Base-by-base conservation (phyloP, 2,888 invertebrate species). In the Andrena trimmerana region DNA sequence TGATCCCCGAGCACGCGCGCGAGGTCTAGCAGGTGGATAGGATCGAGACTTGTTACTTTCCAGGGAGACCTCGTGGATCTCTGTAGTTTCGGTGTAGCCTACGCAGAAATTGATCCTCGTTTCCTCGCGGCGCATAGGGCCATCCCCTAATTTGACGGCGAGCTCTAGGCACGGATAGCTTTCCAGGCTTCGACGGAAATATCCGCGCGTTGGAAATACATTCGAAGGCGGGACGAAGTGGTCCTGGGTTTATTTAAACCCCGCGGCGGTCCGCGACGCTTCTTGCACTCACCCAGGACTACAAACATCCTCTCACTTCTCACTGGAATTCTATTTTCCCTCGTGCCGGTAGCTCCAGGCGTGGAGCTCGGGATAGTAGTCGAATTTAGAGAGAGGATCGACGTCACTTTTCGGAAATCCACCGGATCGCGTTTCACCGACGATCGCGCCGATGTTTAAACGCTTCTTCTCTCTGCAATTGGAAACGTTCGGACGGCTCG, bases 281-380 rank as follows among this genome's bases (percentile, higher is more conserved):
- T 60, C 13, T 29, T 16, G 16, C 59, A 20, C 62, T 62, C 33
- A 20, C 31, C 24, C 52, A 31, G 33, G 20, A 7, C 68, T 24
- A 36, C 54, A 33, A 13, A 52, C 16, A 50, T 20, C 33, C n/a
- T 27, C 48, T 29, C 36, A 50, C 13, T 33, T 65, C 36, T 70
- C 79, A 59, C 70, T 36, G 63, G 16, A 50, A 65, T 31, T 78
- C 77, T 62, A 62, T 68, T 68, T 60, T 57, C 2, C 33, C 52
- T n/a, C 27, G 71, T 20, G 31, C 10, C 20, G 13, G 8, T 27
- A n/a, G 31, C 59, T 6, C 13, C 29, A 31, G 29, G 10, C 50
- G 50, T 27, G 24, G 5, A 42, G 16, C 42, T 5, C 16, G 13
- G 3, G 42, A 4, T 0, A 5, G 42, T 1, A 16, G 42, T 42